These are phyloP conservation scores for Drosophila busckii DNA, from an alignment of 1,140 invertebrate species.

Conservation along the genomic window DNA sequence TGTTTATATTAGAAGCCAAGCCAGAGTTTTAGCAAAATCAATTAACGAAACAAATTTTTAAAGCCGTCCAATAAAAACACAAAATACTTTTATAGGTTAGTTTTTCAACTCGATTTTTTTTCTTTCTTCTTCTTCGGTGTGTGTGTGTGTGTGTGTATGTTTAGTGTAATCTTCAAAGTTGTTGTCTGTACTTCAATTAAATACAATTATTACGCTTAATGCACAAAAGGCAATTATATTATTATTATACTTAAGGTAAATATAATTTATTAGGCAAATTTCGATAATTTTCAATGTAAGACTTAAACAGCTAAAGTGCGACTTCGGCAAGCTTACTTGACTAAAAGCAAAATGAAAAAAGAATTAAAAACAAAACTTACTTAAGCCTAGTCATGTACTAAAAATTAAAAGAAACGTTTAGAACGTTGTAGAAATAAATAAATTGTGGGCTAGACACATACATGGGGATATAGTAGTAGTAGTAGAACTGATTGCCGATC, in stretches of 20 bases:
- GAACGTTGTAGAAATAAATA: constrained; percentile 66
- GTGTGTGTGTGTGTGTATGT: constrained; percentile 24
- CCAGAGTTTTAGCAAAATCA: neutral
- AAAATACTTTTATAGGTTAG: constrained; percentile 34
- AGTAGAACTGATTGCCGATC: too few species aligned
- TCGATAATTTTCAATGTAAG: constrained; percentile 20
- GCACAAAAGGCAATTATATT: constrained; percentile 21
- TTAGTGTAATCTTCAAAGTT: constrained; percentile 33
- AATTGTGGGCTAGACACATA: constrained; percentile 24
- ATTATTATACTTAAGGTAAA: constrained; percentile 21
- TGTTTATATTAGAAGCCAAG: neutral
- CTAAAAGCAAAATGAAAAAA: constrained; percentile 21
- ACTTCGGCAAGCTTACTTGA: constrained; percentile 4
- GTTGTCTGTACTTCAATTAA: constrained; percentile 62
- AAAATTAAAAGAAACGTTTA: constrained; percentile 29
- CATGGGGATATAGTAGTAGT: neutral
- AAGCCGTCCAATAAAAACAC: constrained; percentile 35
- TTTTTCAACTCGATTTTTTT: constrained; percentile 27
- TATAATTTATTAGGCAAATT: constrained; percentile 2
- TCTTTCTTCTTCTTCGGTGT: constrained; percentile 14
- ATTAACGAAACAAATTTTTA: constrained; percentile 25
- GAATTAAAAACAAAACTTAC: constrained; percentile 44
- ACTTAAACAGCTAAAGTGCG: neutral
- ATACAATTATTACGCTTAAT: constrained; percentile 33
- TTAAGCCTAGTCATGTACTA: constrained; percentile 50